Conservation (phyloP, 2,888 invertebrate genomes). For the Aspidapion aeneum region DNA sequence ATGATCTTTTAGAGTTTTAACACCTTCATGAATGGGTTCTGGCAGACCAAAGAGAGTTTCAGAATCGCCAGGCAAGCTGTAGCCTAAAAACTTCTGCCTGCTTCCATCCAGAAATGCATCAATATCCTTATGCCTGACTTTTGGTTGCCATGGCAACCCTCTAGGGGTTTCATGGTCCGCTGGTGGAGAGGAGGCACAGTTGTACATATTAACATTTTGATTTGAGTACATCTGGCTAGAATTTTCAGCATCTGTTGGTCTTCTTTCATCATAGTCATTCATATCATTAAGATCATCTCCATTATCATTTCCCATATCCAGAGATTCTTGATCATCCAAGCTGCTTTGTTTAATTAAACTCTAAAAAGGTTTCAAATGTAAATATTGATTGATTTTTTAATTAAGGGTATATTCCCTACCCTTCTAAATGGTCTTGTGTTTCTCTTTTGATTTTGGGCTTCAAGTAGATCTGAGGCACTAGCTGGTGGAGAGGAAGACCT, state of each 20-base stretch:
- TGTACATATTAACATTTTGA: conserved; percentile 30
- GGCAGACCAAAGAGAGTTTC: conserved; percentile 93
- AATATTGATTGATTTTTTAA: background rate
- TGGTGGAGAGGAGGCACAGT: conserved; percentile 38
- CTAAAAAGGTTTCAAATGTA: conserved; percentile 49
- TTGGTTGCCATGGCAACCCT: conserved; percentile 93
- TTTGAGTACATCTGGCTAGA: conserved; percentile 39
- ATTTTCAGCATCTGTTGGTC: conserved; percentile 48
- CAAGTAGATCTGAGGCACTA: conserved; percentile 84
- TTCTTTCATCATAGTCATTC: conserved; percentile 52
- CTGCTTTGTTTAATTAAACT: conserved; percentile 91
- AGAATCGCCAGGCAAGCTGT: conserved; percentile 81
- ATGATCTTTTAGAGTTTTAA: conserved; percentile 84
- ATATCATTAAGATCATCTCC: conserved; percentile 47
- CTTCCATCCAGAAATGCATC: conserved; percentile 90
- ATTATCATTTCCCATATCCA: conserved; percentile 55
- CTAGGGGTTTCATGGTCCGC: conserved; percentile 30
- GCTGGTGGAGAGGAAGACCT: conserved; percentile 93
- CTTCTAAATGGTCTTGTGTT: conserved; percentile 69
- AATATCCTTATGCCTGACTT: conserved; percentile 91
- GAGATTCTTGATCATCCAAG: conserved; percentile 74
- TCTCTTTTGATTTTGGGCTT: conserved; percentile 77
- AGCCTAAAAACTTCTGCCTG: conserved; percentile 94
- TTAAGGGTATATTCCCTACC: conserved; percentile 39
- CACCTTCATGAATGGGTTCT: conserved; percentile 94